Base-by-base conservation (phyloP, 2,888 invertebrate species). In the Ectemnius cavifrons region DNA sequence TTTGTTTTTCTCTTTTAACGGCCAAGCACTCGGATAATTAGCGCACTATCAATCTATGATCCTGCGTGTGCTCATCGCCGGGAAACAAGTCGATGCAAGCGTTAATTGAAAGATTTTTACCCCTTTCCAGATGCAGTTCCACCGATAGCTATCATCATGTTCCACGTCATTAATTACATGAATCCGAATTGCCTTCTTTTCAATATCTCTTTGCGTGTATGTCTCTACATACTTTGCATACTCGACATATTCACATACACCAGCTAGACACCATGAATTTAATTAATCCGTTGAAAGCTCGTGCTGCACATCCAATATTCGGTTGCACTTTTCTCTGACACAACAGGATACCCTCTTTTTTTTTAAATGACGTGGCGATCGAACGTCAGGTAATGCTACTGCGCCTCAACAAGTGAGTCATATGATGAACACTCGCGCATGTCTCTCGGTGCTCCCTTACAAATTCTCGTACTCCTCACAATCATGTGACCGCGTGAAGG, bases 401-500 rank as follows among this genome's bases (percentile, higher is more conserved):
- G 58, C 62, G 62, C 61, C 45, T 37, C 11, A n/a, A n/a, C 16
- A 52, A 62, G 52, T 83, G 83, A 82, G 47, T 82, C 83, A 82
- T n/a, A 18, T 71, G 71, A 73, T 82, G 78, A 78, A 64, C 80
- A 80, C 80, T 80, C 67, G 74, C 64, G 60, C 63, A 56, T 69
- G 72, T 74, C 67, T 82, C 80, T 73, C 67, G 60, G 46, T 77
- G 49, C 47, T 37, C 16, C 27, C 73, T 68, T 77, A 70, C 73
- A 63, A 82, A 83, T 71, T 77, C 80, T 70, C 78, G 65, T 59
- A 70, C 83, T 78, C 71, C 56, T 75, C 65, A 71, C 63, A 74
- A 78, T 69, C 71, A 57, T 71, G 66, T 73, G 69, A 79, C 74
- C 62, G 67, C 78, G 71, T 73, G 75, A 80, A 82, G 81, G 81